phyloP scores from a whole-genome alignment of 2,113 vertebrate species.

The Tachysurus fulvidraco region DNA sequence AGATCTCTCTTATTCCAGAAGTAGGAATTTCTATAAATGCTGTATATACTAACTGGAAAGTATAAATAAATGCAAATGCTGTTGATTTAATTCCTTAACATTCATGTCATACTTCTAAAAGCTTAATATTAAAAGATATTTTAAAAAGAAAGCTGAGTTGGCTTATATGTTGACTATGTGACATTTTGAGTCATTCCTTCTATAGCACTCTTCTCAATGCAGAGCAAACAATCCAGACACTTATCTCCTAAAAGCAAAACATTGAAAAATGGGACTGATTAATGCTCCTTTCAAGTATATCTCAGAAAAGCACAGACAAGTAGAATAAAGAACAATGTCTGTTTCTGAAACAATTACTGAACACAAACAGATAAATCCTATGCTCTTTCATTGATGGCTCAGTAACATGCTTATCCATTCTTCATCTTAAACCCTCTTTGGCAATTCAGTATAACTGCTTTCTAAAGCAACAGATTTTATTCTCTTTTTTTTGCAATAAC shows the following conservation, averaged over 20 bases:
- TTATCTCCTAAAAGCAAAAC: constrained; percentile 24
- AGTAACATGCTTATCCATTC: constrained; percentile 12
- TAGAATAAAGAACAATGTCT: constrained; percentile 58
- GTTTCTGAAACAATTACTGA: constrained; percentile 54
- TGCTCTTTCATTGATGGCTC: background rate
- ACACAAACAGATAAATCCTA: constrained; percentile 16
- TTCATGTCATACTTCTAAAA: background rate
- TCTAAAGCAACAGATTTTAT: background rate
- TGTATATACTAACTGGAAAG: background rate
- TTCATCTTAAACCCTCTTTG: background rate
- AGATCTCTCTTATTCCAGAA: background rate
- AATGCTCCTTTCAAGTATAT: constrained; percentile 33
- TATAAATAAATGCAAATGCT: background rate
- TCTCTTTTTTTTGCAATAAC: constrained; percentile 2
- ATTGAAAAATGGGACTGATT: constrained; percentile 22
- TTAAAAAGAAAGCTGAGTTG: background rate
- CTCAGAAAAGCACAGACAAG: constrained; percentile 47
- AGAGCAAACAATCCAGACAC: constrained; percentile 2
- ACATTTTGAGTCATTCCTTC: background rate
- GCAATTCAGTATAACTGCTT: constrained; percentile 2
- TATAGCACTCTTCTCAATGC: constrained; percentile 8
- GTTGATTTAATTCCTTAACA: background rate
- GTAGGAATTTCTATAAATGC: background rate
- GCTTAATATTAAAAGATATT: background rate
- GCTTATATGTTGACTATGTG: background rate